A percentile compares a stretch with the other conserved stretches of the same genome.
These are phyloP conservation scores for Carettochelys insculpta DNA, from an alignment of 2,113 vertebrate species.

Conservation along the genomic window DNA sequence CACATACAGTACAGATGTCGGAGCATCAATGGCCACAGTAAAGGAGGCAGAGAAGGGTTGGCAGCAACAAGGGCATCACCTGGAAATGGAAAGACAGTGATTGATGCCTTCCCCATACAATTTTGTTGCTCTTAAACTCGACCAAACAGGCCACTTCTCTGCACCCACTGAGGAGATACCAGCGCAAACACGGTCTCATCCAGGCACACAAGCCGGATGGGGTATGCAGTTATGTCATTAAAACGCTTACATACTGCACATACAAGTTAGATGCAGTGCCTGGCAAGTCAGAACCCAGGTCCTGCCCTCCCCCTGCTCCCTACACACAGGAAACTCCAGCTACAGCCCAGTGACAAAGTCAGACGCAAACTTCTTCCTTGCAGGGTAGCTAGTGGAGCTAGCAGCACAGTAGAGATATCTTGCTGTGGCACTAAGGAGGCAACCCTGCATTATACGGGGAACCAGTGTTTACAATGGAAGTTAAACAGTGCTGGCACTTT, in stretches of 20 bases:
- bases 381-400: neutral
- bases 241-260: neutral
- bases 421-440: neutral
- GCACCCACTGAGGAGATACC: fast-evolving
- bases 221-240: neutral
- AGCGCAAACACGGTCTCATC: neutral
- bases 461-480: neutral
- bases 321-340: neutral
- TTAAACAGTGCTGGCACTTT: fast-evolving
- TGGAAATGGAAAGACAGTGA: neutral
- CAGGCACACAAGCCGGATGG: neutral
- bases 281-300: neutral
- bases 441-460: neutral
- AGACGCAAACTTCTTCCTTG: neutral
- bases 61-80: neutral
- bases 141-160: neutral
- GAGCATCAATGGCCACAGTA: neutral
- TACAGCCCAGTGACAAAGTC: neutral
- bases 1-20: neutral
- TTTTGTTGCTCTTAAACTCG: neutral
- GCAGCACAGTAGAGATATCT: neutral
- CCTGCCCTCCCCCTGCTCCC: neutral
- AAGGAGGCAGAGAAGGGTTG: neutral
- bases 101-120: neutral
- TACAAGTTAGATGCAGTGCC: neutral